Base-by-base conservation (phyloP, 2,797 vertebrate genomes). In the Tadarida brasiliensis region DNA sequence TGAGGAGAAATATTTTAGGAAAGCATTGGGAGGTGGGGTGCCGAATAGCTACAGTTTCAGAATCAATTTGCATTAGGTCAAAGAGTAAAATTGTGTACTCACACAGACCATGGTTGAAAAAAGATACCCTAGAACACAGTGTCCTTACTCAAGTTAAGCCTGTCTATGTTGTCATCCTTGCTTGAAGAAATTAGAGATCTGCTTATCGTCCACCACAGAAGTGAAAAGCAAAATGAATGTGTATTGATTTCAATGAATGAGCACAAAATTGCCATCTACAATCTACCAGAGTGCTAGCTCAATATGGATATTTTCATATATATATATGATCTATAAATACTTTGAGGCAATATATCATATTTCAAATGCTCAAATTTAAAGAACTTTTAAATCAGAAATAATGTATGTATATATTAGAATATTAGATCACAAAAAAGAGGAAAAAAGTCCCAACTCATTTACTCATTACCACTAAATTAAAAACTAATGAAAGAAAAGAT, bases 1-100 rank as follows among this genome's bases (percentile, higher is more conserved):
- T 95, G 91, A 96, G 94, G 96, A 88, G 84, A 96, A 98, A 94
- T 97, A 96, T 98, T 97, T 98, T 92, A 97, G 61, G 88, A 92
- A 97, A 96, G 65, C 56, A 96, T 47, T 88, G 90, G 20, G 14
- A 9, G 76, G 20, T 76, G 81, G 87, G 90, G 90, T 95, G 96
- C 49, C 57, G 11, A 95, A 97, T 94, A 96, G 51, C 39, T 94
- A 65, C 49, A 94, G 87, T 90, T 96, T 96, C 87, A 95, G 67
- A 83, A 93, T 30, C 83, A 96, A 67, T 95, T 98, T 96, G 56
- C 65, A 63, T 81, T 70, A 56, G 51, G 59, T 94, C 67, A 94
- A 94, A 97, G 22, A 83, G 57, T 56, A 85, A 54, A 81, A 81
- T 39, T 93, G 15, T 97, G 9, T 81, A 92, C 57, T 80, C 33